Evolutionary conservation across 2,797 vertebrate species (phyloP).

Genomic region (Carcharodon carcharias): DNA sequence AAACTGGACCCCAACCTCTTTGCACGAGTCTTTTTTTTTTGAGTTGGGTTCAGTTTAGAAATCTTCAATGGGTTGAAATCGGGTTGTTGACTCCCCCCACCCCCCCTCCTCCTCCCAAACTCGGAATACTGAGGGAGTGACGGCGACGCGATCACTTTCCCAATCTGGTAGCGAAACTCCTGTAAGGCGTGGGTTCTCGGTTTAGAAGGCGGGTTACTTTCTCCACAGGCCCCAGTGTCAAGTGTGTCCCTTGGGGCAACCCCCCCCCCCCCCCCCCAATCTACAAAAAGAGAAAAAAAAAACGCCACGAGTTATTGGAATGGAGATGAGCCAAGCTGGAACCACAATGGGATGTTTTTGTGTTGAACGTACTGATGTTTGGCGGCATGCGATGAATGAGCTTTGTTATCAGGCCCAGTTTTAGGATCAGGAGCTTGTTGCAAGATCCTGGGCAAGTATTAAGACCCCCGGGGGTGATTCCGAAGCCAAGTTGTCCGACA

Average conservation of each 20-base stretch:
- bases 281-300: not conserved
- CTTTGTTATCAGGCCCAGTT: not conserved
- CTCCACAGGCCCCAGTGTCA: not conserved
- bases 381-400: not conserved
- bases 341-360: not conserved
- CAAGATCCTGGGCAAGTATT: not conserved
- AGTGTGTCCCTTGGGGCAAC: not conserved
- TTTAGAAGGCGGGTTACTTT: not conserved
- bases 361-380: no score
- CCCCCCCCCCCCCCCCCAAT: not conserved
- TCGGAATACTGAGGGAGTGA: not conserved
- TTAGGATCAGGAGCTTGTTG: not conserved
- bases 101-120: no score
- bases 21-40: not conserved
- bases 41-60: not conserved
- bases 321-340: not conserved
- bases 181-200: not conserved
- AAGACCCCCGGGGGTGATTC: not conserved
- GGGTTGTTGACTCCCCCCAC: no score
- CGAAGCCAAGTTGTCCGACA: not conserved
- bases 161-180: not conserved
- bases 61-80: not conserved
- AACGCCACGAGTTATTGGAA: not conserved
- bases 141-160: not conserved
- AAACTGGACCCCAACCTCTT: not conserved